phyloP scores from a whole-genome alignment of 35 echinoderm and acorn worm genomes.

The Ptychodera flava region DNA sequence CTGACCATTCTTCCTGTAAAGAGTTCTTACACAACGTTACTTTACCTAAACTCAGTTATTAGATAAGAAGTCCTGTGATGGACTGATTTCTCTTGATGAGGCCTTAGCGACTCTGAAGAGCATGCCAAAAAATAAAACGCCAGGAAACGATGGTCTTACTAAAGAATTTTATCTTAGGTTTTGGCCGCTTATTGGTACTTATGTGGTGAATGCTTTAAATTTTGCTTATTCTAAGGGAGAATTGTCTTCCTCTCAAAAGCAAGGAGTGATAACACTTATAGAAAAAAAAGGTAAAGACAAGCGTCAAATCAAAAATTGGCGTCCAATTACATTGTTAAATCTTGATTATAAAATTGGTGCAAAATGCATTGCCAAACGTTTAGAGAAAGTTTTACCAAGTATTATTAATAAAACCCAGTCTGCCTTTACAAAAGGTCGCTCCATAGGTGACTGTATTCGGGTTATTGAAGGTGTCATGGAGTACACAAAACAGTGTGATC shows the following conservation, averaged over 20 bases:
- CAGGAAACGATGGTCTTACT: too few species aligned
- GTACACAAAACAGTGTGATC: not conserved
- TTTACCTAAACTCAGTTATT: too few species aligned
- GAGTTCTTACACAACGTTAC: too few species aligned
- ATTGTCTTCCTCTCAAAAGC: constrained; percentile 5
- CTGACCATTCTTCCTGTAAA: too few species aligned
- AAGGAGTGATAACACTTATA: constrained; percentile 17
- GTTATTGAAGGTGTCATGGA: constrained; percentile 7
- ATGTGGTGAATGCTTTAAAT: too few species aligned
- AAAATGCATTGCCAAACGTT: not conserved
- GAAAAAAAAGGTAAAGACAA: constrained; percentile 5
- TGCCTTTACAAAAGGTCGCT: not conserved
- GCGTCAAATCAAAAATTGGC: constrained; percentile 9
- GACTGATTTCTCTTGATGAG: too few species aligned
- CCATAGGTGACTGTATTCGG: constrained; percentile 9
- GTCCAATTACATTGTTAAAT: constrained; percentile 20
- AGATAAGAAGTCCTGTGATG: too few species aligned
- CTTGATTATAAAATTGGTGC: constrained; percentile 27
- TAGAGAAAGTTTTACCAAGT: constrained; percentile 19
- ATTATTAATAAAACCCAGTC: constrained; percentile 17
- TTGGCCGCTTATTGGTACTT: too few species aligned
- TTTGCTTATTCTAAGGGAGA: constrained; percentile 10
- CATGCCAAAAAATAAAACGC: too few species aligned
- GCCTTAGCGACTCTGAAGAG: too few species aligned
- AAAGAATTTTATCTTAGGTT: too few species aligned